Evolutionary conservation across 2,888 invertebrate genomes (phyloP), one percentile per base, ranked within the genome.

Genomic region (Lepeophtheirus nordmannii): DNA sequence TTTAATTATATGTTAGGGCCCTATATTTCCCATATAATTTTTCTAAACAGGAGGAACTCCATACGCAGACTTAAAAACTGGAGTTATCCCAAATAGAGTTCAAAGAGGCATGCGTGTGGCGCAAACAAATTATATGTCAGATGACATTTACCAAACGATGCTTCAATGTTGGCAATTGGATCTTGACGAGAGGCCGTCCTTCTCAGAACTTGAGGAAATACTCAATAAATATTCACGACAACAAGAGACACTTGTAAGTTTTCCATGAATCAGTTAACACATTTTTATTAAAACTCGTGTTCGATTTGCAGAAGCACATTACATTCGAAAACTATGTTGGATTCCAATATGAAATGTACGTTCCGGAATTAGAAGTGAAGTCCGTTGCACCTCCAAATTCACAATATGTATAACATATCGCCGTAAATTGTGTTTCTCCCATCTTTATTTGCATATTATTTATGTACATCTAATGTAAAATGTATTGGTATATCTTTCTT

Each of bases 151-250:
- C 75, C 89, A 89, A 74, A 76, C 89, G 67, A 83, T 89, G 77
- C 77, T 85, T 58, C 85, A 87, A 72, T 89, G 89, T 73, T 90
- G 89, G 89, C 86, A 87, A 73, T 76, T 83, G 17, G 87, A 89
- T 74, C 82, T 84, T 12, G 86, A 85, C 68, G 89, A 90, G 73
- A 79, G 89, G 70, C 88, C 87, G 0, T 78, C 80, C 11, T 87
- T 87, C 72, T 78, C 80, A 5, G 81, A 82, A 68, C 78, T 87
- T 20, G 75, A 79, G 7, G 78, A 78, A 23, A 46, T 38, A 12
- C 68, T 70, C 11, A 56, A 53, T 46, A n/a, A 14, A 14, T 46
- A 46, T 8, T 17, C 17, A n/a, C 14, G 5, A 17, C 53, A 46
- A 46, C 53, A 37, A 10, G 23, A 37, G 23, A 23, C 37, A 14